phyloP scores from a whole-genome alignment of 2,888 invertebrate species.

The Resseliella maxima region DNA sequence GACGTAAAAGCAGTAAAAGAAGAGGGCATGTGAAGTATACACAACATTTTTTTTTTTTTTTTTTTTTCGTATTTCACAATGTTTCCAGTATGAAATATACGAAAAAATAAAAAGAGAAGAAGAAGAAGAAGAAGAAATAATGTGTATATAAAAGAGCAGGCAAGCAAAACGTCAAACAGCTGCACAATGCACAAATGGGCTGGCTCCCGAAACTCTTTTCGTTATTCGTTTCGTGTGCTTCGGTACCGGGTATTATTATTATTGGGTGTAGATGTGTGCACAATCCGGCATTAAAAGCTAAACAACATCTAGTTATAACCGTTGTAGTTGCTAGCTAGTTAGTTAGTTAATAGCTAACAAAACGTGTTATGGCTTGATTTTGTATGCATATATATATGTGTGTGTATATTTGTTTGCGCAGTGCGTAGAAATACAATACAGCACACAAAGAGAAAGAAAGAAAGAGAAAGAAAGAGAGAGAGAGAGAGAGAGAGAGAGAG shows the following conservation, averaged over 20 bases:
- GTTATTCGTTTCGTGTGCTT: neutral
- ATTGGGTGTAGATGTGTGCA: neutral
- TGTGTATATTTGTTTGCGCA: neutral
- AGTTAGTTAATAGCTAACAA: neutral
- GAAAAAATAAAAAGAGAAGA: too few species aligned
- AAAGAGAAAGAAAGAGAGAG: too few species aligned
- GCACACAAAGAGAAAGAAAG: too few species aligned
- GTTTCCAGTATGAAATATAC: too few species aligned
- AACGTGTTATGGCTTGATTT: neutral
- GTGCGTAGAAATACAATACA: conserved; percentile 5
- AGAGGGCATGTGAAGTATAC: neutral
- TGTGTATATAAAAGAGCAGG: too few species aligned
- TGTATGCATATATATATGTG: neutral
- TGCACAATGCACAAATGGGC: conserved; percentile 50
- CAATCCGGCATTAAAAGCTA: neutral
- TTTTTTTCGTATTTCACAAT: too few species aligned
- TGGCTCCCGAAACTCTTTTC: neutral
- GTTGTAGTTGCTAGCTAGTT: neutral
- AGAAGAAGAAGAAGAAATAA: too few species aligned
- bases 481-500: too few species aligned
- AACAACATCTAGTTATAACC: neutral
- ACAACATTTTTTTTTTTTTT: neutral
- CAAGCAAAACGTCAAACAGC: too few species aligned
- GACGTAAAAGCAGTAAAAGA: neutral
- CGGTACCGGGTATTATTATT: neutral